Base-by-base conservation (phyloP, 2,797 vertebrate genomes). In the Neomorphus geoffroyi region DNA sequence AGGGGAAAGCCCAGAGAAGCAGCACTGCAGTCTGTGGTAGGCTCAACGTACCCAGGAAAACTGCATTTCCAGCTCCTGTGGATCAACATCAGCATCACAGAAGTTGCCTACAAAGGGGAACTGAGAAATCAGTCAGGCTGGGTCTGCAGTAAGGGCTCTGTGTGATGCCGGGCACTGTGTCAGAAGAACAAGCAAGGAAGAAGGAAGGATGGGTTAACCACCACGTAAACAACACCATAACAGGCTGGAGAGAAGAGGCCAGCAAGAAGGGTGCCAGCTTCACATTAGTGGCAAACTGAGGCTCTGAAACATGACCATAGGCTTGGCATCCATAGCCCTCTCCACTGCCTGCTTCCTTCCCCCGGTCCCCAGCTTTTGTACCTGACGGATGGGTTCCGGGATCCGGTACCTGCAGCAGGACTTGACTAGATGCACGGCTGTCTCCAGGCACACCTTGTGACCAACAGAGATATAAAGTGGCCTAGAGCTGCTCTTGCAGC, bases 331-430 rank as follows among this genome's bases (percentile, higher is more conserved):
- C 18, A 7, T 30, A 14, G 43, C 27, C 65, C 33, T 56, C 51
- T 13, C n/a, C 6, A 2, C 39, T 26, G 53, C 54, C 66, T 6
- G 9, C 22, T 12, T 11, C 35, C n/a, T 22, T 33, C 57, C 64
- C 27, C 28, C 9, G 24, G n/a, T 32, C 19, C 41, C 64, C 43
- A 3, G 39, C 12, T 23, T 33, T 15, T 14, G 18, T 97, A 99
- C 99, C 99, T 99, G 99, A 80, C 99, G 98, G 97, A 99, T 98
- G 39, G 99, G 99, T 97, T 99, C 99, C 0, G 99, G 99, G 74
- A 99, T 82, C 18, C 99, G 98, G 98, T 98, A 99, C 18, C 95
- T 97, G 97, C 99, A 99, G 98, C 99, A 99, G 94, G 96, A 80
- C n/a, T 90, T 97, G 72, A 99, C 98, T 26, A 99, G 98, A 15